Conservation (phyloP, 1,140 invertebrate species). For the Sinonovacula constricta region DNA sequence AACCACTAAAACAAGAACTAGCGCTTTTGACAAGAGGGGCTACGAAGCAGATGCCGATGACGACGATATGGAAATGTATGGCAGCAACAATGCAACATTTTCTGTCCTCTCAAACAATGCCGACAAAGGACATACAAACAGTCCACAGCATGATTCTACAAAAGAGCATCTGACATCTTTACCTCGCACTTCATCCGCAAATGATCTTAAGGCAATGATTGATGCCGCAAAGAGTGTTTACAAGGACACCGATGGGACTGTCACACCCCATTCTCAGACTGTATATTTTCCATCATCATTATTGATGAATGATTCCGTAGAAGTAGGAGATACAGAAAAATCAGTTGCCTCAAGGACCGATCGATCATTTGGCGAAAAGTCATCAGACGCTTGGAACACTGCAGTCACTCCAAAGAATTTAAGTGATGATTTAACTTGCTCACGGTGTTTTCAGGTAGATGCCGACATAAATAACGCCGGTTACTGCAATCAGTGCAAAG, state of each 20-base stretch:
- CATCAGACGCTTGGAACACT: background rate
- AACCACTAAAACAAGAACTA: background rate
- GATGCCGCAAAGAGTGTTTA: constrained; percentile 29
- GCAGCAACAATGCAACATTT: no score
- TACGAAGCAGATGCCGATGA: background rate
- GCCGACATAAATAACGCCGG: constrained; percentile 17
- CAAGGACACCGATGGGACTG: constrained; percentile 1
- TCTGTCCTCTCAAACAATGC: no score
- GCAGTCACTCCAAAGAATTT: background rate
- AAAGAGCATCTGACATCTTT: no score
- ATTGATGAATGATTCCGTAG: background rate
- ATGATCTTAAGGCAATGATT: constrained; percentile 30
- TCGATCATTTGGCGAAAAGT: no score
- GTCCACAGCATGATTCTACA: no score
- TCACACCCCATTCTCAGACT: background rate
- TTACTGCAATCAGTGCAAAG: constrained; percentile 23
- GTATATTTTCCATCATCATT: no score
- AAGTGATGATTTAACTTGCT: constrained; percentile 15
- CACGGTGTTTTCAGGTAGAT: constrained; percentile 24
- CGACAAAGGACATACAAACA: no score
- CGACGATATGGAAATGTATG: background rate
- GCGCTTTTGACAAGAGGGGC: background rate
- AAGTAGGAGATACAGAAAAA: background rate
- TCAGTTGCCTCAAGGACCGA: background rate
- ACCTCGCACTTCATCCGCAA: constrained; percentile 9